Base-by-base conservation (phyloP, 2,888 invertebrate species). In the Yponomeuta plumbellus region DNA sequence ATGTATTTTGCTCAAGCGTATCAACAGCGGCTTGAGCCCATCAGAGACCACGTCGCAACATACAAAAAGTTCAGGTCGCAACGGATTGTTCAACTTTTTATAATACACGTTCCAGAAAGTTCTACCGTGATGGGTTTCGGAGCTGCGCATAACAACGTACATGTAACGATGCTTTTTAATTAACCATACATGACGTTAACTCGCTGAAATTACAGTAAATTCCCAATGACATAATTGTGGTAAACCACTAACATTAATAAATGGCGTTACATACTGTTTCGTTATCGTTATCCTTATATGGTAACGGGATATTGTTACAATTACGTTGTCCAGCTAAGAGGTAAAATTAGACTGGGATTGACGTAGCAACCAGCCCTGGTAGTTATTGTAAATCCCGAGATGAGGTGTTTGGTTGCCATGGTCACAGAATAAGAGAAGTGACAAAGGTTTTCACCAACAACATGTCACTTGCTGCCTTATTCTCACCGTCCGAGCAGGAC, bases 61-160 rank as follows among this genome's bases (percentile, higher is more conserved):
- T 66, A 66, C 66, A 61, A 66, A 66, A 61, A 39, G 59, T 66
- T 66, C 40, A 65, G 66, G 39, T 66, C 66, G 66, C 66, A 66
- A 66, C 66, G 66, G 66, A 66, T 66, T 66, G 66, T 66, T 66
- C 66, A 66, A 66, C 66, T 66, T 66, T 61, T 66, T 22, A 66
- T 59, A 58, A 34, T 66, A 66, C 52, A 61, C 64, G 57, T 57
- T 23, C 66, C 66, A 52, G 61, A 58, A 66, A 66, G 66, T 52
- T 66, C 26, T 66, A 20, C 66, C 66, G 61, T 52, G 61, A 62
- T 62, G 62, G 62, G 26, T 62, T 62, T 62, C 71, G 44, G 44
- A 44, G 44, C 44, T 44, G 44, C 44, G 44, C 44, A 44, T 44
- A 44, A 44, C 44, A 44, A 44, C 44, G 44, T 44, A 11, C 11